These are phyloP conservation scores for Poecilia picta DNA, from an alignment of 2,797 vertebrate species.

Conservation along the genomic window DNA sequence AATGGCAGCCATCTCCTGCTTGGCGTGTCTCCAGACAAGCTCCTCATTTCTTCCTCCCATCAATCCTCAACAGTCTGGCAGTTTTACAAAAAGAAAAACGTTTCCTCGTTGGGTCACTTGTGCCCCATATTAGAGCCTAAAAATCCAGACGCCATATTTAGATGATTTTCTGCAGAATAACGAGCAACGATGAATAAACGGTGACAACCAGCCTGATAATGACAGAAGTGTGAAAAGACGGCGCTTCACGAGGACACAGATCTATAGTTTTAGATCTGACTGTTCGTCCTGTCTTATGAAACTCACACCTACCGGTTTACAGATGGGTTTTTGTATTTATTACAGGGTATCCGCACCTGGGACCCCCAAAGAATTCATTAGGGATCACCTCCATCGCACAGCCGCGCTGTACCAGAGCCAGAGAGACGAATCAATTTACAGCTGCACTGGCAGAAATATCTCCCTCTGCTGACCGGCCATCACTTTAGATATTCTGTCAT, in stretches of 20 bases:
- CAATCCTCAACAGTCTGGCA: conserved; percentile 46
- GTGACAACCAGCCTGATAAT: background rate
- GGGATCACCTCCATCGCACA: conserved; percentile 64
- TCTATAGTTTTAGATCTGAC: conserved; percentile 33
- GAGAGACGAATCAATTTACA: conserved; percentile 68
- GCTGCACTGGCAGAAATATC: conserved; percentile 60
- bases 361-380: conserved; percentile 65
- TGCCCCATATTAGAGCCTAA: conserved; percentile 21
- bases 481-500: conserved; percentile 38
- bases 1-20: conserved; percentile 56
- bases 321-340: conserved; percentile 47
- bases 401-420: conserved; percentile 47
- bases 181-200: background rate
- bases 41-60: conserved; percentile 61
- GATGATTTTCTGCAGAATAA: conserved; percentile 25
- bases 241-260: conserved; percentile 1
- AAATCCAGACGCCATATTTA: conserved; percentile 10
- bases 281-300: conserved; percentile 39
- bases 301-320: conserved; percentile 41
- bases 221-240: background rate
- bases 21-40: conserved; percentile 55
- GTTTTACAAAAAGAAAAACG: conserved; percentile 48
- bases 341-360: conserved; percentile 50
- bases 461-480: conserved; percentile 29
- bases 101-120: conserved; percentile 19